phyloP scores from a whole-genome alignment of 2,113 vertebrate species.

The Marmota flaviventris region DNA sequence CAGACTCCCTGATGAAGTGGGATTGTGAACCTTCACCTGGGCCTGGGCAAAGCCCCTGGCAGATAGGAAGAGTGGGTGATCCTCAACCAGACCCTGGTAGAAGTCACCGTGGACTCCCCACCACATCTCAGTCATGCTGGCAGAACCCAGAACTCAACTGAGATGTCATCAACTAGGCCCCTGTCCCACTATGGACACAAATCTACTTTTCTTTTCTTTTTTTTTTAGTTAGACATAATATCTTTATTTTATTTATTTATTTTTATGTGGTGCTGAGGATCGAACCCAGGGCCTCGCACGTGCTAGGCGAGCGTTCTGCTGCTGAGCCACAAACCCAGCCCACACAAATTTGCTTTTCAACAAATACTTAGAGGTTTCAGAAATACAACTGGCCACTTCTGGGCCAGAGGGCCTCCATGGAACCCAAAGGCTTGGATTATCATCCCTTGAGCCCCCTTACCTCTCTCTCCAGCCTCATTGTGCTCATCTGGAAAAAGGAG shows the following conservation, averaged over 20 bases:
- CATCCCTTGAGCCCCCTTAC: background rate
- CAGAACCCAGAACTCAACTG: background rate
- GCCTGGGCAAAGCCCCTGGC: background rate
- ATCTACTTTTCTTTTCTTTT: conserved; percentile 3
- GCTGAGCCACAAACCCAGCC: too few relatives aligned
- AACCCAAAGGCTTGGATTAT: background rate
- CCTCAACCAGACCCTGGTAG: background rate
- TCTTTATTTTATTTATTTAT: too few relatives aligned
- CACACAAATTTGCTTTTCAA: background rate
- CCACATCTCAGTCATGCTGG: background rate
- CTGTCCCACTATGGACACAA: background rate
- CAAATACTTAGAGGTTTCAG: background rate
- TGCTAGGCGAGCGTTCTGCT: too few relatives aligned
- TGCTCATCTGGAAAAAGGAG: background rate
- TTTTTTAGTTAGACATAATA: too few relatives aligned
- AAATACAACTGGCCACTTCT: background rate
- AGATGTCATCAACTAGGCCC: background rate
- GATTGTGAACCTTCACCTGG: background rate
- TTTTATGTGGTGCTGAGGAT: too few relatives aligned
- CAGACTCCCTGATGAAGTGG: too few relatives aligned
- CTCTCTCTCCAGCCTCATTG: background rate
- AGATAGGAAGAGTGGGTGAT: background rate
- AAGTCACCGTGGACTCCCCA: background rate
- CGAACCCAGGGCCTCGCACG: too few relatives aligned
- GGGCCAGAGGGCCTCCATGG: background rate